Evolutionary conservation across 2,797 vertebrate species (phyloP).

Genomic region (Esox lucius): DNA sequence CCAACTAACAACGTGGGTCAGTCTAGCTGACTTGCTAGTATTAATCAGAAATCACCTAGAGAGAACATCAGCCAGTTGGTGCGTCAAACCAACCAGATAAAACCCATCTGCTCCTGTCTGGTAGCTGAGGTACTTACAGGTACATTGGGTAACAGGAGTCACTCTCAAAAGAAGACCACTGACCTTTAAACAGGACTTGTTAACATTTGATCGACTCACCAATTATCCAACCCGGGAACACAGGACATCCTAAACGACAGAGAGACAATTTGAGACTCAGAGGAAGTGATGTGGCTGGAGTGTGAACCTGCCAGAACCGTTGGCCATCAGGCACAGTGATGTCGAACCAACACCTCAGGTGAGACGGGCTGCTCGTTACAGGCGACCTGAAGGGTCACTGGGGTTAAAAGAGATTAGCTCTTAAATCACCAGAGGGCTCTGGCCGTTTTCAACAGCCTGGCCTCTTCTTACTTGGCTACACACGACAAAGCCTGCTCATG

Average conservation of each 20-base stretch:
- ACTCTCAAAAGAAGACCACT: constrained; percentile 14
- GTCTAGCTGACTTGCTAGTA: too few species aligned
- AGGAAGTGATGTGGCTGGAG: too few species aligned
- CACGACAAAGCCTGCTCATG: too few species aligned
- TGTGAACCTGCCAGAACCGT: background rate
- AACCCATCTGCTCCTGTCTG: background rate
- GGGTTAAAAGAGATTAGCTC: constrained; percentile 13
- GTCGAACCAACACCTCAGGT: constrained; percentile 3
- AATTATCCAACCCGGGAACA: constrained; percentile 21
- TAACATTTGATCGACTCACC: constrained; percentile 34
- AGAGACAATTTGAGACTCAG: too few species aligned
- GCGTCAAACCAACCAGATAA: background rate
- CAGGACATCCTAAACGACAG: too few species aligned
- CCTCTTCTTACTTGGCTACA: background rate
- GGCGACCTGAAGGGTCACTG: constrained; percentile 23
- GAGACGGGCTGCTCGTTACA: constrained; percentile 22
- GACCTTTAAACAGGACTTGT: constrained; percentile 37
- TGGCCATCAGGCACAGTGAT: background rate
- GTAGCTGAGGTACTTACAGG: constrained; percentile 46
- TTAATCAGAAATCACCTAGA: too few species aligned
- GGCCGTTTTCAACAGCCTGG: background rate
- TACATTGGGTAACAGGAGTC: constrained; percentile 21
- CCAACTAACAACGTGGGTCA: too few species aligned
- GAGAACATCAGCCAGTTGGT: background rate
- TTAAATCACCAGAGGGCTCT: constrained; percentile 8